Percentiles rank a stretch among this genome's conserved stretches.
Evolutionary conservation across 2,888 invertebrate species (phyloP).

Genomic region (Zygogramma bicolorata): DNA sequence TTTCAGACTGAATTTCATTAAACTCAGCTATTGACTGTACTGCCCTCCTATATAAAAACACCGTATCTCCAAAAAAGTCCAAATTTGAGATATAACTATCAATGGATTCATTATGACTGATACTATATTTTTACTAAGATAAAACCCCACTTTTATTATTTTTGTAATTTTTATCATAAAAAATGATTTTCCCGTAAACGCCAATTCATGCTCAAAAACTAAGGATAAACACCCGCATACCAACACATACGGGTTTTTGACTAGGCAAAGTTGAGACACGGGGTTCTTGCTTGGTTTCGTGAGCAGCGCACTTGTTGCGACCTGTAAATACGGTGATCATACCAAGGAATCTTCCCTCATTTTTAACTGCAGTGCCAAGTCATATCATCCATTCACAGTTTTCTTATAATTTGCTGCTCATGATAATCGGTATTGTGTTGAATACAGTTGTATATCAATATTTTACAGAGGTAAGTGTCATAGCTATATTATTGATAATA

Average conservation of each 20-base stretch:
- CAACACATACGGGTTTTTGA: background rate
- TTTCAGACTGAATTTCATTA: too few species aligned
- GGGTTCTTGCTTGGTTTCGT: background rate
- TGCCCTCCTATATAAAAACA: too few species aligned
- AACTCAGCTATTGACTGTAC: too few species aligned
- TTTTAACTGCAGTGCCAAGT: background rate
- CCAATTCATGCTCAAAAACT: background rate
- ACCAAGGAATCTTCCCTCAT: background rate
- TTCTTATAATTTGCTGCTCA: too few species aligned
- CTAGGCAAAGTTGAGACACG: background rate
- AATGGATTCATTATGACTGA: background rate
- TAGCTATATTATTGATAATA: too few species aligned
- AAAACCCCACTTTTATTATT: background rate
- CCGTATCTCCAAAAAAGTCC: too few species aligned
- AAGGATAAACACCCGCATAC: background rate
- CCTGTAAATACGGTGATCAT: background rate
- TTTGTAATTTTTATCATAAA: background rate
- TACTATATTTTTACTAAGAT: background rate
- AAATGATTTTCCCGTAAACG: background rate
- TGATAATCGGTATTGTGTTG: too few species aligned
- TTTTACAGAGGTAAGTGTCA: too few species aligned
- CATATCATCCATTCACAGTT: too few species aligned
- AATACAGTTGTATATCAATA: too few species aligned
- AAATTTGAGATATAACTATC: too few species aligned
- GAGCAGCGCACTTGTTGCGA: background rate